Evolutionary conservation across 2,113 vertebrate genomes (phyloP).

Genomic region (Ovibos moschatus): DNA sequence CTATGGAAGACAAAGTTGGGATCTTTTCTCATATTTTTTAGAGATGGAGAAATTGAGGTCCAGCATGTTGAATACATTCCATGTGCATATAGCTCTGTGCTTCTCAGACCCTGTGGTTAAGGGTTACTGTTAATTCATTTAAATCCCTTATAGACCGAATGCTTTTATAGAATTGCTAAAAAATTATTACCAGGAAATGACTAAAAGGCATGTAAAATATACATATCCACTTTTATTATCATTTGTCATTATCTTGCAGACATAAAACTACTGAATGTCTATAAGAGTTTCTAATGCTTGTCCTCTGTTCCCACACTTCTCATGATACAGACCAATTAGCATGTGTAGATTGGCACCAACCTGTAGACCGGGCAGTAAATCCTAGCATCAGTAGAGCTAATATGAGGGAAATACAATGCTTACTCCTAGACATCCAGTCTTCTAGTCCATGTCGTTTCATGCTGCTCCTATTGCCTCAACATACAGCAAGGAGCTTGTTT

Average conservation of each 20-base stretch:
- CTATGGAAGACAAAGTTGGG: neutral
- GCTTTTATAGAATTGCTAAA: slow-evolving; percentile 1
- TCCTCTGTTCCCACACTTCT: neutral
- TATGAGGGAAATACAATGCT: neutral
- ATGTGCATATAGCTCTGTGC: neutral
- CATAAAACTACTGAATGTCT: neutral
- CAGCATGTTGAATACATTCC: neutral
- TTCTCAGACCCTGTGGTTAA: neutral
- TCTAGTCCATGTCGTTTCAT: neutral
- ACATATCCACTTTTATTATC: neutral
- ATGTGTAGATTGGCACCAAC: neutral
- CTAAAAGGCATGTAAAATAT: neutral
- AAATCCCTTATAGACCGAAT: neutral
- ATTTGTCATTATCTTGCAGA: neutral
- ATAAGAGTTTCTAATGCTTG: neutral
- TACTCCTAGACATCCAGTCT: too few relatives aligned
- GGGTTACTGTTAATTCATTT: neutral
- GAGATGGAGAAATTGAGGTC: neutral
- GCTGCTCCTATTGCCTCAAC: neutral
- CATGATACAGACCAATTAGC: neutral
- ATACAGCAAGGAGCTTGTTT: neutral
- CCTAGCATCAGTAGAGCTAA: neutral
- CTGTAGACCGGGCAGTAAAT: neutral
- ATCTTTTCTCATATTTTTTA: neutral
- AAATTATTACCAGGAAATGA: neutral